These are phyloP conservation scores for Rhynchonycteris naso DNA, from an alignment of 2,797 vertebrate genomes.

Conservation along the genomic window DNA sequence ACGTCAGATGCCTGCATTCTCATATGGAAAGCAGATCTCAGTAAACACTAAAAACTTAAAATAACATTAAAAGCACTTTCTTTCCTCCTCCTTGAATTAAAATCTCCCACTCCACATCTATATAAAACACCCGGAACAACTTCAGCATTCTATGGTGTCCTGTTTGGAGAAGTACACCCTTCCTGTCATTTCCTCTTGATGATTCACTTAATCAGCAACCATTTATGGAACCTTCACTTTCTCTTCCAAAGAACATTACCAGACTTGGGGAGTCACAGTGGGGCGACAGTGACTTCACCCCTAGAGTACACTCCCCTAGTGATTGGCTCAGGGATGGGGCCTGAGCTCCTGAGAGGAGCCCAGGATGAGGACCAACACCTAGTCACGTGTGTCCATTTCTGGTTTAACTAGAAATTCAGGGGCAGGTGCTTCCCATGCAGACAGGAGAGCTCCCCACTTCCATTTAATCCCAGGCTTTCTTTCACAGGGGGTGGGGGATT, in stretches of 20 bases:
- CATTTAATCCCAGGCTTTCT: not conserved
- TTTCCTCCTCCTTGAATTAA: not conserved
- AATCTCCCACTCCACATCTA: not conserved
- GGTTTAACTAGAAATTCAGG: constrained; percentile 51
- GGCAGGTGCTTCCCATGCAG: not conserved
- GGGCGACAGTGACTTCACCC: not conserved
- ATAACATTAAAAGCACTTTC: not conserved
- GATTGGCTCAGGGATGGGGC: not conserved
- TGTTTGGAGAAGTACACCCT: not conserved
- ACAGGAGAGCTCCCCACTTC: not conserved
- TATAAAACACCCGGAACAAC: not conserved
- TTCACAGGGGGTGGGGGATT: not conserved
- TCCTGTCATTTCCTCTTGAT: no score
- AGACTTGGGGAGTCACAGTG: not conserved
- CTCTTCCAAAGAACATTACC: not conserved
- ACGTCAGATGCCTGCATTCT: not conserved
- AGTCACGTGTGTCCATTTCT: not conserved
- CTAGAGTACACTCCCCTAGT: not conserved
- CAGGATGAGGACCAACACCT: not conserved
- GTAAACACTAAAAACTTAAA: not conserved
- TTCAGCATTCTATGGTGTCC: not conserved
- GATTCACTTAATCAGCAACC: no score
- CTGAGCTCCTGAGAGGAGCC: not conserved
- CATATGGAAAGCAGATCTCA: not conserved
- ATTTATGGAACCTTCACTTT: not conserved